Evolutionary conservation across 2,113 vertebrate genomes (phyloP), one percentile per base, ranked within the genome.

Genomic region (Chaetodon trifascialis): DNA sequence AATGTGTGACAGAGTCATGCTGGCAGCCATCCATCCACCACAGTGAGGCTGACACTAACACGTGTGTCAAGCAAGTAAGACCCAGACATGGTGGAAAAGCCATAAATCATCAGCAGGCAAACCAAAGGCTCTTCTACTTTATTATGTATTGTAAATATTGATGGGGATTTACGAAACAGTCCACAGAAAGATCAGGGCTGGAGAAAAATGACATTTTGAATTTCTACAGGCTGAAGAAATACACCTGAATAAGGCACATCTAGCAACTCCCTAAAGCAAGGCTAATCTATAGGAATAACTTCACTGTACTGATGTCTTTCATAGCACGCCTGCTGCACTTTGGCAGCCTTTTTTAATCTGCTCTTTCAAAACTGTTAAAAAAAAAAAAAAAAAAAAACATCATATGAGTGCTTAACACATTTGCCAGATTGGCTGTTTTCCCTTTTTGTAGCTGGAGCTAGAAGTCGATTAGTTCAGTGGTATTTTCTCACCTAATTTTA

Each of bases 111-210:
- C 83, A 62, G 76, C 77, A 70, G 86, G 71, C 52, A 30, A 68
- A 80, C 40, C 74, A 89, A 83, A 84, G 64, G 49, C 58, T 82
- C 78, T 81, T 83, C 65, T 23, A 83, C 85, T 89, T 93, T 83
- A 94, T 92, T 91, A 90, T 80, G 66, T 64, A 47, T 75, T 85
- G 86, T 89, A 91, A 91, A 92, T 92, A 93, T 91, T 91, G 83
- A 92, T 92, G 78, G 71, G 42, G 68, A 79, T 90, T 85, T 82
- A 84, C 80, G 84, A 60, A 38, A 55, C 55, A 70, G 78, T 78
- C 85, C 47, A 63, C 11, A 40, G 83, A 17, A 79, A 64, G n/a
- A n/a, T n/a, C n/a, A n/a, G n/a, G n/a, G n/a, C n/a, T n/a, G n/a
- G n/a, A n/a, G n/a, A n/a, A 54, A 79, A 82, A 74, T 59, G 49